Evolutionary conservation across 2,888 invertebrate species (phyloP).

Genomic region (Mimachlamys varia): DNA sequence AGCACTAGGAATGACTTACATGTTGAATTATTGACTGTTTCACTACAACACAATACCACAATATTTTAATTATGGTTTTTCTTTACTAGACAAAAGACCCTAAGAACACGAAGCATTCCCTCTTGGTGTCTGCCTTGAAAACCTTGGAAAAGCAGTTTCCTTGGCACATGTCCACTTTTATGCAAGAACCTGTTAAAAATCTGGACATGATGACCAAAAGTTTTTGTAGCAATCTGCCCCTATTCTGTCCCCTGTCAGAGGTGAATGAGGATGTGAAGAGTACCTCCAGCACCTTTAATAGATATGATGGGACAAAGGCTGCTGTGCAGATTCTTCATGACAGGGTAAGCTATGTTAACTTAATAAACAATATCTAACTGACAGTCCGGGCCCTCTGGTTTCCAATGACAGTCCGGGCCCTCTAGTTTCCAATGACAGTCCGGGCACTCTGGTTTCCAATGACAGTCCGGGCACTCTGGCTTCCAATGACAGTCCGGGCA

Average conservation of each 20-base stretch:
- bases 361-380: too few species aligned
- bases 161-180: neutral
- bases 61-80: neutral
- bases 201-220: neutral
- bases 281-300: neutral
- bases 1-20: too few species aligned
- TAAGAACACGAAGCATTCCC: neutral
- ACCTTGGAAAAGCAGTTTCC: neutral
- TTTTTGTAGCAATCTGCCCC: neutral
- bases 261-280: neutral
- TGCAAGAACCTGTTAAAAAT: neutral
- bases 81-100: neutral
- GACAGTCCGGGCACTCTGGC: too few species aligned
- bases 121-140: neutral
- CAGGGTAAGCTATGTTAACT: neutral
- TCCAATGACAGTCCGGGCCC: too few species aligned
- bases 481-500: too few species aligned
- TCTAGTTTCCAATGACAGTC: too few species aligned
- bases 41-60: too few species aligned
- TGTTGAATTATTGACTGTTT: too few species aligned
- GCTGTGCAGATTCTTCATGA: slow-evolving; percentile 5
- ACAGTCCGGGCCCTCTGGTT: too few species aligned
- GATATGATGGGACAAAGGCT: neutral
- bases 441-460: too few species aligned
- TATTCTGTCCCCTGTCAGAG: neutral